A percentile compares a stretch with the other conserved stretches of the same genome.
Conservation (phyloP, 2,113 vertebrate species). For the Xyliphius kryptos region DNA sequence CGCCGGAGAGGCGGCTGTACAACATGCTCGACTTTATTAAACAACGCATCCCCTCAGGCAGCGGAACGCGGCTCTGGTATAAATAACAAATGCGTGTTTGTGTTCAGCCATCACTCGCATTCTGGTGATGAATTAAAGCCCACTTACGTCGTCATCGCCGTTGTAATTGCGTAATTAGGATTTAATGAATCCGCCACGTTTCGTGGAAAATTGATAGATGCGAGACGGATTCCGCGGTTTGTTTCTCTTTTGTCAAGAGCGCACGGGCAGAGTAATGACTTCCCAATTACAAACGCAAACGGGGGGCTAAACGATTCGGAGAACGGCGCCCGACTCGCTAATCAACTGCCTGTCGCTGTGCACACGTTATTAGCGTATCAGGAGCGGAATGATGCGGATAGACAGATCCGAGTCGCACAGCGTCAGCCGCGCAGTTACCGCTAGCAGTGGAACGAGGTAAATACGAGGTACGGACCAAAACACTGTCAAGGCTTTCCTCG, state of each 20-base stretch:
- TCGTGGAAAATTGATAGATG: conserved; percentile 18
- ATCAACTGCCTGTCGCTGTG: conserved; percentile 1
- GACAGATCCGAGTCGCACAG: too few species aligned
- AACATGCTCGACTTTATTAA: conserved; percentile 1
- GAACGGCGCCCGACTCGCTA: background rate
- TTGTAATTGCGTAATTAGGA: conserved; percentile 16
- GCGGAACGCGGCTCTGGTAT: background rate
- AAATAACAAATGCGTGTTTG: background rate
- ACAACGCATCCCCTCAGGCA: background rate
- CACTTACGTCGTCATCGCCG: background rate
- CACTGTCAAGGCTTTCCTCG: too few species aligned
- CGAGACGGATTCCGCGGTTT: background rate
- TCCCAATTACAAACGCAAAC: conserved; percentile 15
- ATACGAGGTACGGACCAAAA: too few species aligned
- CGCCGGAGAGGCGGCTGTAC: too few species aligned
- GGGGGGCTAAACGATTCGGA: conserved; percentile 18
- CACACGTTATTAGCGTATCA: background rate
- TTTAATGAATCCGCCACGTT: conserved; percentile 19
- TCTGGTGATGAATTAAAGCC: conserved; percentile 8
- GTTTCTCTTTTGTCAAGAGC: background rate
- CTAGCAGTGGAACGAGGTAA: too few species aligned
- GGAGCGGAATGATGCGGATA: too few species aligned
- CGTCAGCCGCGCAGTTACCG: too few species aligned
- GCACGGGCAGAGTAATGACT: conserved; percentile 14
- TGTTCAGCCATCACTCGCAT: background rate